Base-by-base conservation (phyloP, 2,797 vertebrate species). In the Arctocebus calabarensis region DNA sequence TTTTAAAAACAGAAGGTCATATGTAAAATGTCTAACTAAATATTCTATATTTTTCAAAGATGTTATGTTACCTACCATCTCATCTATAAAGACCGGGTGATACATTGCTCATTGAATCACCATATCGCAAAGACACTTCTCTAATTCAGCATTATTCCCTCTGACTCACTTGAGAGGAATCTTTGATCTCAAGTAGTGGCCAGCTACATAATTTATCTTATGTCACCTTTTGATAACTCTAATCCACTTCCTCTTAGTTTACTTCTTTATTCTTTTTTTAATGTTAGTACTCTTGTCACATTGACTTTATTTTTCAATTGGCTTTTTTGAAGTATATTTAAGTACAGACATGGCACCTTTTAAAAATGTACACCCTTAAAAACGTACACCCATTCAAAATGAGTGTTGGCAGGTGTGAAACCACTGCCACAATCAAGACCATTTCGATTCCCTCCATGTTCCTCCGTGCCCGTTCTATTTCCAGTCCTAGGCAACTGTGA, bases 281-380 rank as follows among this genome's bases (percentile, higher is more conserved):
- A 90, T 29, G 20, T 71, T 81, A 87, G 34, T 93, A 90, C 7
- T 88, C 55, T 89, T 93, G 57, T 92, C 82, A 82, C 61, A 90
- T 59, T 68, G 77, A 88, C 16, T 83, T 92, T 95, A 91, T 86
- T 96, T 96, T 91, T 88, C n/a, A 90, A 70, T 93, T 70, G 89
- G 84, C 48, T 93, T 92, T 93, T 85, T 75, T 83, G 77, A 90
- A 3, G 13, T 89, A 73, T 90, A 91, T 91, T 96, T 94, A 88
- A 71, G 45, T 88, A 57, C 12, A 17, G 57, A 84, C 74, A 70
- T 82, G 70, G 32, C 22, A 32, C 37, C 59, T 68, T 82, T 48
- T 96, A 66, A n/a, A 32, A n/a, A 66, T 66, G 17, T n/a, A 66
- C 48, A 87, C 14, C 48, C 48, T 52, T 52, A 52, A 52, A 94